Conservation (phyloP, 1,140 invertebrate genomes). For the Ostrea denselamellosa region DNA sequence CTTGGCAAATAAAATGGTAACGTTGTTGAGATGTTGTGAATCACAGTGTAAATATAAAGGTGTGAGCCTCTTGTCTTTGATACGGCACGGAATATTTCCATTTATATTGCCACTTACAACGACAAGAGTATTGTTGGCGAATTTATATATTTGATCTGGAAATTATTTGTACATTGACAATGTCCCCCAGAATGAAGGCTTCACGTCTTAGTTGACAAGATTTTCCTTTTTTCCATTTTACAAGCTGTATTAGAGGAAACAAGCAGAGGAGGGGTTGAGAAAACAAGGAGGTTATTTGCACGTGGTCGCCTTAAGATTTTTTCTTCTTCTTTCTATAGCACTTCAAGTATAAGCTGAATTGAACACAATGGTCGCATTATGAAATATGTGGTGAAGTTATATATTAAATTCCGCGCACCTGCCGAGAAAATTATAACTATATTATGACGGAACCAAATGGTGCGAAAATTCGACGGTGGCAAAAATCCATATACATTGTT, state of each 20-base stretch:
- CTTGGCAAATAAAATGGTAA: constrained; percentile 48
- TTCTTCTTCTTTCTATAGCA: constrained; percentile 44
- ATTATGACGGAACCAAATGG: constrained; percentile 24
- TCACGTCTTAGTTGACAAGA: background rate
- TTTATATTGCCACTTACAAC: constrained; percentile 28
- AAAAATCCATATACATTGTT: background rate
- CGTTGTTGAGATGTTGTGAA: constrained; percentile 49
- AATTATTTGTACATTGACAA: constrained; percentile 41
- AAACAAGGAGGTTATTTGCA: constrained; percentile 20
- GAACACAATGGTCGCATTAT: constrained; percentile 41
- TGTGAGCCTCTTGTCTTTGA: constrained; percentile 19
- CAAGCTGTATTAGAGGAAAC: background rate
- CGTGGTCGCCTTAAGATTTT: constrained; percentile 16
- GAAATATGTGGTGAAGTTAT: constrained; percentile 43
- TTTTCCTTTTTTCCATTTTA: constrained; percentile 5
- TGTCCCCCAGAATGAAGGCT: constrained; percentile 22
- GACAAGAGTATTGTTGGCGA: constrained; percentile 13
- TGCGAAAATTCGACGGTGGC: constrained; percentile 17
- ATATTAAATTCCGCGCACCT: constrained; percentile 46
- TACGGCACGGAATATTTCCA: constrained; percentile 35
- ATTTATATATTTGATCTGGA: constrained; percentile 40
- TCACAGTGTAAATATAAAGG: constrained; percentile 48
- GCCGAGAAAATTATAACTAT: constrained; percentile 42
- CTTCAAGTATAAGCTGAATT: constrained; percentile 45
- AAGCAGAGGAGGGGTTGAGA: background rate